Evolutionary conservation across 2,113 vertebrate genomes (phyloP).

Genomic region (Stegostoma tigrinum): DNA sequence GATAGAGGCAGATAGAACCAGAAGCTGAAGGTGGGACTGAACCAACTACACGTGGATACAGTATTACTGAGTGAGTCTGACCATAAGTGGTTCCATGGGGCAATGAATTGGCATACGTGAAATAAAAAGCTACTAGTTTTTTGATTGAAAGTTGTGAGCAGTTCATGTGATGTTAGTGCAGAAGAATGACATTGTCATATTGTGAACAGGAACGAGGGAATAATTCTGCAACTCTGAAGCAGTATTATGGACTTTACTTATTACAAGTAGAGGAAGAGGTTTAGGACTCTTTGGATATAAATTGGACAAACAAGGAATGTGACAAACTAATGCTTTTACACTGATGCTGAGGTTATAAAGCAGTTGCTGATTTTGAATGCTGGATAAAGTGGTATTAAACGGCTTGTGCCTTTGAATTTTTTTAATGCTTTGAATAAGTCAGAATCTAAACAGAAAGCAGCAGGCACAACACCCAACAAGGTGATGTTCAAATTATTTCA

Average conservation of each 20-base stretch:
- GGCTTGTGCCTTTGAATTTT: not conserved
- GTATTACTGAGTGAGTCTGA: not conserved
- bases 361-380: not conserved
- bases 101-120: not conserved
- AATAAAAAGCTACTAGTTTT: not conserved
- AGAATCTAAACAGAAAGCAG: not conserved
- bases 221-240: not conserved
- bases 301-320: not conserved
- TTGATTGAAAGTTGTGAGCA: constrained; percentile 21
- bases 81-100: not conserved
- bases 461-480: not conserved
- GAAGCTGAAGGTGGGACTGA: not conserved
- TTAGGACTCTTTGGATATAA: not conserved
- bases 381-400: not conserved
- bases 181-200: not conserved
- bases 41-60: not conserved
- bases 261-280: not conserved
- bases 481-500: not conserved
- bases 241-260: not conserved
- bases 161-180: constrained; percentile 4
- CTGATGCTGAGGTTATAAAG: not conserved
- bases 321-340: not conserved
- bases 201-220: not conserved
- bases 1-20: not conserved
- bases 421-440: not conserved